phyloP scores from a whole-genome alignment of 2,113 vertebrate species.

The Ranitomeya imitator region DNA sequence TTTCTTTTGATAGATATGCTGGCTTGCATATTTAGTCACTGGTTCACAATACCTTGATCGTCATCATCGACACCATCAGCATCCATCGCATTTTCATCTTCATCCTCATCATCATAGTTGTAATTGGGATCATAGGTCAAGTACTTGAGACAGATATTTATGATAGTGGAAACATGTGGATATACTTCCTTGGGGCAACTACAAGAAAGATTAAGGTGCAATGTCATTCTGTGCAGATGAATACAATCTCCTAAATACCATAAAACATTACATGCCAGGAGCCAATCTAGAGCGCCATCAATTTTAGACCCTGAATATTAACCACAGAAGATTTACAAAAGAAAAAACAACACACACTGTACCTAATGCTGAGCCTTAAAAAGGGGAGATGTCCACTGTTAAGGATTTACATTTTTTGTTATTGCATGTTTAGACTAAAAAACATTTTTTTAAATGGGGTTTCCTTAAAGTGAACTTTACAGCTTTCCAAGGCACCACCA shows the following conservation, averaged over 20 bases:
- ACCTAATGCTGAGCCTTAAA: too few relatives aligned
- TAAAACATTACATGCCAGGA: too few relatives aligned
- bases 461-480: too few relatives aligned
- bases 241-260: background rate
- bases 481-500: too few relatives aligned
- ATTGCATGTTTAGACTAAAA: too few relatives aligned
- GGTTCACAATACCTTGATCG: conserved; percentile 86
- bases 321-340: too few relatives aligned
- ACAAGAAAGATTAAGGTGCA: conserved; percentile 1
- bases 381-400: too few relatives aligned
- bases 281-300: too few relatives aligned
- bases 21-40: background rate
- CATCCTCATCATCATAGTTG: conserved; percentile 98
- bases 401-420: too few relatives aligned
- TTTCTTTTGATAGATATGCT: background rate
- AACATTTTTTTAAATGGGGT: too few relatives aligned
- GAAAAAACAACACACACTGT: too few relatives aligned
- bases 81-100: conserved; percentile 98
- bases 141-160: conserved; percentile 97
- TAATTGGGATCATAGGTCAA: conserved; percentile 99
- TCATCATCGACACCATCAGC: conserved; percentile 95
- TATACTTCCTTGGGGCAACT: conserved; percentile 99
- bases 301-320: too few relatives aligned
- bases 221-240: background rate
- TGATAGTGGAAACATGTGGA: conserved; percentile 94